A percentile compares a stretch with the other conserved stretches of the same genome.
phyloP scores from a whole-genome alignment of 2,888 invertebrate genomes.

The Nomada flava region DNA sequence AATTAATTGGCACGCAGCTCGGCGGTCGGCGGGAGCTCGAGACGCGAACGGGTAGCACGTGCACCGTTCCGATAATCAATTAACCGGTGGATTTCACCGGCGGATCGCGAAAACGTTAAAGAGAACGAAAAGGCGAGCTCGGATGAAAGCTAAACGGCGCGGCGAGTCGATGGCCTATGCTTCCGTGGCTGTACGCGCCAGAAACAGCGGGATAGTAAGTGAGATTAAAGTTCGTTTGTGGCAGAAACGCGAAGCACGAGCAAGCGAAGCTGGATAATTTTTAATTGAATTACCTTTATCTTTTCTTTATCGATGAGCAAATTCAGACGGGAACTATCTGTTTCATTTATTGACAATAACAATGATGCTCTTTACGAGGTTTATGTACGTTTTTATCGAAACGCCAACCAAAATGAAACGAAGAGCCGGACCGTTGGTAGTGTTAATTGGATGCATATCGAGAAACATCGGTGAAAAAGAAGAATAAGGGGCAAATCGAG shows the following conservation, averaged over 20 bases:
- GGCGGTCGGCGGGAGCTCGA: background rate
- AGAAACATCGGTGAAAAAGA: conserved; percentile 49
- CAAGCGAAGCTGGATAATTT: background rate
- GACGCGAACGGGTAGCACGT: conserved; percentile 35
- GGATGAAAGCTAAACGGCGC: conserved; percentile 67
- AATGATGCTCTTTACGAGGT: no score
- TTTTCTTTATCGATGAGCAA: no score
- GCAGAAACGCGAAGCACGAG: background rate
- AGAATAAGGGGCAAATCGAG: conserved; percentile 52
- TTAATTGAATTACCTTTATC: background rate
- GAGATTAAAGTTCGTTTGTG: conserved; percentile 48
- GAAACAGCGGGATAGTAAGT: conserved; percentile 47
- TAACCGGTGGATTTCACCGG: conserved; percentile 58
- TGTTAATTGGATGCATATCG: conserved; percentile 23
- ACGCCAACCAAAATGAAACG: background rate
- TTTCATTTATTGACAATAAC: no score
- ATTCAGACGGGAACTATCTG: no score
- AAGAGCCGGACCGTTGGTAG: background rate
- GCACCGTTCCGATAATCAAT: conserved; percentile 45
- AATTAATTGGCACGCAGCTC: conserved; percentile 5
- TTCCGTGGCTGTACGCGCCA: conserved; percentile 48
- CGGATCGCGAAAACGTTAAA: conserved; percentile 56
- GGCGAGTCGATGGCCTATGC: conserved; percentile 50
- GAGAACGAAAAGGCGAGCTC: conserved; percentile 49
- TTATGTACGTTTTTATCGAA: background rate